Conservation (phyloP, 2,888 invertebrate genomes). For the Drosophila cognata region DNA sequence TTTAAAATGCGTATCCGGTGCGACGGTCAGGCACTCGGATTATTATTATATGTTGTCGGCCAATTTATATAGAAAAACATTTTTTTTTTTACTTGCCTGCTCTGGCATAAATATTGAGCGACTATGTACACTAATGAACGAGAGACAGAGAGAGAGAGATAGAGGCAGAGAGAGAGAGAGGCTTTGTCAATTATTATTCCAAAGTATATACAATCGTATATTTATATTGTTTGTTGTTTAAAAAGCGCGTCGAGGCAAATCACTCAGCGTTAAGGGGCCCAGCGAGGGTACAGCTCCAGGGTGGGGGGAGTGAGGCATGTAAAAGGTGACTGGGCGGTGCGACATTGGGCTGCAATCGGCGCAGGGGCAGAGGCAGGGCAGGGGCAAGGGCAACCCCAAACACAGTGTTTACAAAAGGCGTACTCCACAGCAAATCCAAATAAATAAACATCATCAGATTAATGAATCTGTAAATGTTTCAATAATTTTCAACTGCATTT, state of each 20-base stretch:
- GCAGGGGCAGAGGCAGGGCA: not conserved
- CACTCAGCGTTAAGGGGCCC: conserved; percentile 56
- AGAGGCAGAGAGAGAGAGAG: conserved; percentile 5
- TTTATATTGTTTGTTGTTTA: conserved; percentile 55
- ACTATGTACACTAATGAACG: conserved; percentile 14
- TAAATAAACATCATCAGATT: conserved; percentile 10
- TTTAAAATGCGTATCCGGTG: conserved; percentile 76
- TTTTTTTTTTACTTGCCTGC: conserved; percentile 46
- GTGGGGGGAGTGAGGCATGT: not conserved
- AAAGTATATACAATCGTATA: conserved; percentile 34
- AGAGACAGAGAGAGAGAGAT: not conserved
- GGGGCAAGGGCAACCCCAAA: conserved; percentile 34
- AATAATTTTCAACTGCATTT: conserved; percentile 34
- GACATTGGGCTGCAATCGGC: conserved; percentile 33
- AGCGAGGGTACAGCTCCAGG: not conserved
- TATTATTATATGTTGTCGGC: conserved; percentile 53
- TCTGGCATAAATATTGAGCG: conserved; percentile 48
- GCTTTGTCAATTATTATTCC: conserved; percentile 49
- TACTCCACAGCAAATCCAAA: not conserved
- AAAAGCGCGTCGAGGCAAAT: conserved; percentile 71
- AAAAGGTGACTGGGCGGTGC: conserved; percentile 27
- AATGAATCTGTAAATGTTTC: conserved; percentile 36
- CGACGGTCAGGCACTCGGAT: conserved; percentile 61
- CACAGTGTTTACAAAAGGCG: conserved; percentile 6
- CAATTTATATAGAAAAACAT: conserved; percentile 56